phyloP scores from a whole-genome alignment of 2,113 vertebrate genomes.

The Chaenocephalus aceratus region DNA sequence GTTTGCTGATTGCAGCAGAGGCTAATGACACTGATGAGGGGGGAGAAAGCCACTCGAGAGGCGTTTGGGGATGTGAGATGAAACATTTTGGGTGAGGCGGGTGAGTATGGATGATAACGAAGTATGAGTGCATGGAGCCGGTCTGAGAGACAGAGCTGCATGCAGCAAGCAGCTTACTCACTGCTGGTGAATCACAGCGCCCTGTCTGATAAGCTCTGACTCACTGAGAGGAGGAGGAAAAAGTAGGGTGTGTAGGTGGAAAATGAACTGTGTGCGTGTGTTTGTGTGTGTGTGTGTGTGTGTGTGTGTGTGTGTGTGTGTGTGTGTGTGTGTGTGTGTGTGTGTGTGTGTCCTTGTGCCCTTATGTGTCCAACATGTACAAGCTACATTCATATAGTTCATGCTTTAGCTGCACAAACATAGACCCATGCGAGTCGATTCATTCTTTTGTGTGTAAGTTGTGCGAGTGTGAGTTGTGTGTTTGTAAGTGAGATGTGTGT shows the following conservation, averaged over 20 bases:
- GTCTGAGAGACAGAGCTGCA: slow-evolving; percentile 70
- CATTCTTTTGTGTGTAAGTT: neutral
- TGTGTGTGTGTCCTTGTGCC: neutral
- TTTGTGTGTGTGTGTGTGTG: slow-evolving; percentile 3
- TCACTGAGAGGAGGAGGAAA: slow-evolving; percentile 59
- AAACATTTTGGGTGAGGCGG: slow-evolving; percentile 38
- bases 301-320: neutral
- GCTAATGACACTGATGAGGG: slow-evolving; percentile 14
- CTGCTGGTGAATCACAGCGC: slow-evolving; percentile 75
- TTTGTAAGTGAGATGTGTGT: slow-evolving; percentile 11
- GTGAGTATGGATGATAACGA: slow-evolving; percentile 60
- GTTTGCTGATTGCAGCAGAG: slow-evolving; percentile 11
- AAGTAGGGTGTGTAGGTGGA: slow-evolving; percentile 49
- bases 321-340: neutral
- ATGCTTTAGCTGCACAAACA: slow-evolving; percentile 9
- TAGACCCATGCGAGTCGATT: slow-evolving; percentile 1
- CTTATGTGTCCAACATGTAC: slow-evolving; percentile 35
- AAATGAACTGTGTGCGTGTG: slow-evolving; percentile 18
- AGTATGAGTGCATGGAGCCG: slow-evolving; percentile 63
- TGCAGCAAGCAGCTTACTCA: slow-evolving; percentile 75
- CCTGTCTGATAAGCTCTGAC: slow-evolving; percentile 76
- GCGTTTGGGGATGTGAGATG: slow-evolving; percentile 46
- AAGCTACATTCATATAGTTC: neutral
- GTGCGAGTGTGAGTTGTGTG: slow-evolving; percentile 20
- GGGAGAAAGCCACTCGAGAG: neutral